Evolutionary conservation across 2,888 invertebrate genomes (phyloP).

Genomic region (Lymantria dispar): DNA sequence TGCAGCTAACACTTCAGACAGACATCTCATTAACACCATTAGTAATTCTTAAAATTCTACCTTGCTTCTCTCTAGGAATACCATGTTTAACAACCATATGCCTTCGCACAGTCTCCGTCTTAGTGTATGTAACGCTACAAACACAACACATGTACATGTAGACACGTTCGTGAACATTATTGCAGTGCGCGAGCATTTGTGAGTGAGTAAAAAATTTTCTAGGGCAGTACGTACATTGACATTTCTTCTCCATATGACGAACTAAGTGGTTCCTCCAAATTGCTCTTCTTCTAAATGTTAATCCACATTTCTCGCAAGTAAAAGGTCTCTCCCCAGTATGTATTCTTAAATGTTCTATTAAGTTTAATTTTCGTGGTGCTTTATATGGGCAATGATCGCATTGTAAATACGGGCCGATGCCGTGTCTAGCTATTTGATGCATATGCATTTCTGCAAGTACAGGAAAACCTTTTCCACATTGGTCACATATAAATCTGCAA

Average conservation of each 20-base stretch:
- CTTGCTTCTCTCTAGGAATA: constrained; percentile 62
- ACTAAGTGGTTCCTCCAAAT: constrained; percentile 69
- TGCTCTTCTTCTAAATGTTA: constrained; percentile 62
- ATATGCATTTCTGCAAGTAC: constrained; percentile 47
- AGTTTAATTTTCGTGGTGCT: constrained; percentile 50
- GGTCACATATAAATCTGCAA: constrained; percentile 63
- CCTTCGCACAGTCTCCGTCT: constrained; percentile 54
- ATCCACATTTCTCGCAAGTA: constrained; percentile 68
- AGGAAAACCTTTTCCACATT: constrained; percentile 65
- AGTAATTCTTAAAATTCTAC: constrained; percentile 54
- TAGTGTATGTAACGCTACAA: constrained; percentile 64
- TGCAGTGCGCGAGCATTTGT: constrained; percentile 59
- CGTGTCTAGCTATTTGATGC: constrained; percentile 58
- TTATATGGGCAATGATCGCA: constrained; percentile 64
- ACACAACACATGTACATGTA: constrained; percentile 60
- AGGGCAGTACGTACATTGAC: constrained; percentile 61
- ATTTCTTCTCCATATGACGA: constrained; percentile 61
- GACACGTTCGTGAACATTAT: constrained; percentile 60
- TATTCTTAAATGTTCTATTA: constrained; percentile 62
- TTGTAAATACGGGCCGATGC: constrained; percentile 52
- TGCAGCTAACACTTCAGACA: too few relatives aligned
- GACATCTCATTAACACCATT: constrained; percentile 10
- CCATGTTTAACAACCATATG: constrained; percentile 65
- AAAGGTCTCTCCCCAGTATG: constrained; percentile 72
- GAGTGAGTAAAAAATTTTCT: constrained; percentile 52